Evolutionary conservation across 37 sponge, comb jelly and placozoan species (phyloP).

Genomic region (Cladorhizidae sp.): DNA sequence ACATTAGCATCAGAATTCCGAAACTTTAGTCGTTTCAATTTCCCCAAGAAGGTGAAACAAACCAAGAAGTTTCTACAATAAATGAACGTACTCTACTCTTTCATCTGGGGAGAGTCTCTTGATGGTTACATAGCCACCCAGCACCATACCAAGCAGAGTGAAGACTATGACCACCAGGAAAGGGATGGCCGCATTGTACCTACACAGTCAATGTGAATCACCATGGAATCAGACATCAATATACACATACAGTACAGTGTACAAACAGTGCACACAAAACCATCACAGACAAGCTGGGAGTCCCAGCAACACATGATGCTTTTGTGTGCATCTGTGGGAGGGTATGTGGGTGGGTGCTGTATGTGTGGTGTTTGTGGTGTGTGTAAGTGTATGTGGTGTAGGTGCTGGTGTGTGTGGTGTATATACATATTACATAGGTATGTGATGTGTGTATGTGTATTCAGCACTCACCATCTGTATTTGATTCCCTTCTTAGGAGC

Average conservation of each 20-base stretch:
- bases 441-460: no score
- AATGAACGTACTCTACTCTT: no score
- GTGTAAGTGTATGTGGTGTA: no score
- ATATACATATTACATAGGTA: no score
- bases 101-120: not conserved
- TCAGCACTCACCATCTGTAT: slow-evolving; percentile 42
- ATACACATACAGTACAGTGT: slow-evolving; percentile 1
- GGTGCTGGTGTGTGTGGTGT: no score
- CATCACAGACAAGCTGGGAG: not conserved
- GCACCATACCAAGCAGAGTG: slow-evolving; percentile 44
- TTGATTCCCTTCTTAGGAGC: slow-evolving; percentile 50
- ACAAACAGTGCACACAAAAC: not conserved
- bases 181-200: slow-evolving; percentile 57
- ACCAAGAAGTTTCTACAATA: no score
- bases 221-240: not conserved
- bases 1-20: no score
- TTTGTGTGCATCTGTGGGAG: no score
- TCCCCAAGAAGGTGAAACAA: no score
- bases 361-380: no score
- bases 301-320: not conserved
- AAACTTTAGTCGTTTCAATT: no score
- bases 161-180: slow-evolving; percentile 26
- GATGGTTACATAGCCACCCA: slow-evolving; percentile 31
- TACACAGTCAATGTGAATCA: not conserved
- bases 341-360: no score